Conservation (phyloP, 2,113 vertebrate species). For the Gymnocephalus cernua region DNA sequence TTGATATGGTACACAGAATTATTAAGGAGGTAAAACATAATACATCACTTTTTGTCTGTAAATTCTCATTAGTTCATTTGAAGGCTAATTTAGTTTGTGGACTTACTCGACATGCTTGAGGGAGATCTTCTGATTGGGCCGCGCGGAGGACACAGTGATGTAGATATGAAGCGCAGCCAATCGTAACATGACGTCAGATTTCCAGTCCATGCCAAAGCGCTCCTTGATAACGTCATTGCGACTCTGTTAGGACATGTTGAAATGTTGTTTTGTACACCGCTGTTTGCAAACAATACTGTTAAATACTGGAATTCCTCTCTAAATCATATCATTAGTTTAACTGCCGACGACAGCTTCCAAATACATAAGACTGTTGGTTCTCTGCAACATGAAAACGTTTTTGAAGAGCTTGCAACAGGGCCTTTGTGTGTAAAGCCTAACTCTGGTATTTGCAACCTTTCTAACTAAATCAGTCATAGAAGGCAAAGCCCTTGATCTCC, state of each 20-base stretch:
- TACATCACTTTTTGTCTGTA: conserved; percentile 11
- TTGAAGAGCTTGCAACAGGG: background rate
- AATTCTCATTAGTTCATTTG: conserved; percentile 14
- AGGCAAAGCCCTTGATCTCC: background rate
- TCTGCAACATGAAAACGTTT: conserved; percentile 7
- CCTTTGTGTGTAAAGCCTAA: background rate
- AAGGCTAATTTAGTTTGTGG: conserved; percentile 30
- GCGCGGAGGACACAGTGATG: conserved; percentile 97
- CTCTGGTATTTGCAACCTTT: background rate
- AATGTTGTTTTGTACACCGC: conserved; percentile 10
- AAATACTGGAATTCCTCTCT: background rate
- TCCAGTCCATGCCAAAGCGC: conserved; percentile 93
- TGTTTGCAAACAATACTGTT: conserved; percentile 1
- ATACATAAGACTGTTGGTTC: background rate
- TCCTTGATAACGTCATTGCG: conserved; percentile 98
- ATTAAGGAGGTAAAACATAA: conserved; percentile 44
- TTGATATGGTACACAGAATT: conserved; percentile 23
- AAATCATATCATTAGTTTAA: conserved; percentile 8
- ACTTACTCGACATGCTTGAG: conserved; percentile 99
- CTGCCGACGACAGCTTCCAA: background rate
- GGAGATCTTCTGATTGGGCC: conserved; percentile 97
- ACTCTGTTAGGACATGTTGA: conserved; percentile 84
- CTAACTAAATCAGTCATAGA: background rate
- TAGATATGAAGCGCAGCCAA: conserved; percentile 97
- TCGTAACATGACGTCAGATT: conserved; percentile 92